Conservation (phyloP, 2,888 invertebrate species). For the Chrysotoxum bicinctum region DNA sequence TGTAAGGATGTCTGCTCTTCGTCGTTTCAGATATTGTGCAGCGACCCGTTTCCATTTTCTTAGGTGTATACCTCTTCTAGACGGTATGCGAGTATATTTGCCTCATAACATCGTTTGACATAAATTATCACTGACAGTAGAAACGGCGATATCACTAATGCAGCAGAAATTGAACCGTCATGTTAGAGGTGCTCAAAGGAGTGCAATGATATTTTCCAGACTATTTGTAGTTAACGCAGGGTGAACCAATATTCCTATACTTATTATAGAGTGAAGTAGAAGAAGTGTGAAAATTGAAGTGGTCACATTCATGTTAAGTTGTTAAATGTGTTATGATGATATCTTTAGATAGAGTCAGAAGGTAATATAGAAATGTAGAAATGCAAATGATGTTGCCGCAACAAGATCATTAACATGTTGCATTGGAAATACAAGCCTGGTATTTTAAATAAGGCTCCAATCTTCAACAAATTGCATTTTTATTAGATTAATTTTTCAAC, state of each 20-base stretch:
- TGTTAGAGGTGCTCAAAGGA: constrained; percentile 27
- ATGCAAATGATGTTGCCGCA: constrained; percentile 7
- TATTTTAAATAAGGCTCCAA: not conserved
- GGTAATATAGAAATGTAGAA: not conserved
- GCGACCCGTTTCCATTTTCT: constrained; percentile 30
- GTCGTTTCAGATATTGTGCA: not conserved
- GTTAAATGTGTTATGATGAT: constrained; percentile 57
- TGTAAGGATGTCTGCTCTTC: constrained; percentile 21
- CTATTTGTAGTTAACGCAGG: not conserved
- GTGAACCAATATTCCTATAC: not conserved
- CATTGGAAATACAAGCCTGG: not conserved
- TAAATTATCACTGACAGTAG: constrained; percentile 65
- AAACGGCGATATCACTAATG: constrained; percentile 41
- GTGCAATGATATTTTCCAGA: constrained; percentile 20
- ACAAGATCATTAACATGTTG: constrained; percentile 22
- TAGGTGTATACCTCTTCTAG: not conserved
- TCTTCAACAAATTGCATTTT: not conserved
- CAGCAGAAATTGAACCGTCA: constrained; percentile 56
- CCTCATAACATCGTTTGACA: constrained; percentile 54
- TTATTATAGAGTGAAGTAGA: no score
- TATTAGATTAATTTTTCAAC: not conserved
- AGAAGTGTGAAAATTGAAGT: constrained; percentile 1
- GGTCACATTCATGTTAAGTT: constrained; percentile 43
- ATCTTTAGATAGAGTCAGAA: constrained; percentile 5
- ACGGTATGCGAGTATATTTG: not conserved